Evolutionary conservation across 2,797 vertebrate species (phyloP).

Genomic region (Acanthis flammea): DNA sequence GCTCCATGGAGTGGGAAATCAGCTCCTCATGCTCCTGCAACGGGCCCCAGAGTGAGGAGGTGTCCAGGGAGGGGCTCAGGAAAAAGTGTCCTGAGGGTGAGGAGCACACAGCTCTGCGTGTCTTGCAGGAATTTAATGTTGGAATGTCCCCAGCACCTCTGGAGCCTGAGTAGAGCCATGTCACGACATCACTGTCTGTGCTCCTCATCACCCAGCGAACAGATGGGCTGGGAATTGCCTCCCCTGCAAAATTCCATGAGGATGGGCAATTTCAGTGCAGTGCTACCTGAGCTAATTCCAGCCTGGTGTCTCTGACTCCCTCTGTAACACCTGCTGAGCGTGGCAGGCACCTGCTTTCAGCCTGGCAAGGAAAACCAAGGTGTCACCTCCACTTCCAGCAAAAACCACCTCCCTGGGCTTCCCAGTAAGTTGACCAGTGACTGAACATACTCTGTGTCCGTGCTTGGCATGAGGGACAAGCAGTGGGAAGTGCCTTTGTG

Average conservation of each 20-base stretch:
- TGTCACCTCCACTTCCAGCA: neutral
- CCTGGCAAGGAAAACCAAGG: neutral
- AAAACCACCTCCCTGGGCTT: neutral
- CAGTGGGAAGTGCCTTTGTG: neutral
- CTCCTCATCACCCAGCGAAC: neutral
- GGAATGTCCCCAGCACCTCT: neutral
- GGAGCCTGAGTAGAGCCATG: fast-evolving
- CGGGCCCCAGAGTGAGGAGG: fast-evolving
- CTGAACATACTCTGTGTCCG: fast-evolving
- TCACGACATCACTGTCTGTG: fast-evolving
- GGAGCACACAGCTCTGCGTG: neutral
- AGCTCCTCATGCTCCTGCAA: neutral
- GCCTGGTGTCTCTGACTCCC: fast-evolving
- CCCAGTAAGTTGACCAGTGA: neutral
- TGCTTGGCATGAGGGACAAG: neutral
- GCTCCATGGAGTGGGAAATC: fast-evolving
- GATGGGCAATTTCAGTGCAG: neutral
- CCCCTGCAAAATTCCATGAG: neutral
- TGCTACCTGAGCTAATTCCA: neutral
- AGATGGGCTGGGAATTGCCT: neutral
- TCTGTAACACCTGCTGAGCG: fast-evolving
- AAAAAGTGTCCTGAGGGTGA: neutral
- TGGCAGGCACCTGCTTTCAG: neutral
- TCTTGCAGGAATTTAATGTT: fast-evolving
- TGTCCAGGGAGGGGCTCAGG: neutral